Evolutionary conservation across 2,113 vertebrate genomes (phyloP), one percentile per base, ranked within the genome.

Genomic region (Gnathonemus echidnorhynchus): DNA sequence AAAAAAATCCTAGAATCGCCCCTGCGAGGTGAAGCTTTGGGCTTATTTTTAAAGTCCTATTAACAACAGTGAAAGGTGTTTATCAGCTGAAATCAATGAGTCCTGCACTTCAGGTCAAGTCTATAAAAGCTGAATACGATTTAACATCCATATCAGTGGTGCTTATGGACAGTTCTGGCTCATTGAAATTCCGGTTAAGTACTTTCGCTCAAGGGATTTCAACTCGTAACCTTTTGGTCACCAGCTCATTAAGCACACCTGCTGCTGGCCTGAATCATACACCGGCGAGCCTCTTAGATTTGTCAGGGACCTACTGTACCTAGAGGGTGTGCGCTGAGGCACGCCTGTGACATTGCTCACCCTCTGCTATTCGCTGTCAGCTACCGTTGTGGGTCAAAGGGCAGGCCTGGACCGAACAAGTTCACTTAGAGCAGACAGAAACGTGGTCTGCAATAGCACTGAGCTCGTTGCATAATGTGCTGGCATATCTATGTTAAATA

Each of bases 171-270:
- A 50, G 85, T 52, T 52, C 74, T 42, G 74, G 74, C 35, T 80
- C 74, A 87, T 87, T 87, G 49, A n/a, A 52, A 52, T 87, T 87
- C 49, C 13, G 49, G 46, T 48, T 45, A 86, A 86, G 83, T 48
- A 86, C 83, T 86, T 31, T 85, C n/a, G 49, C 49, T 87, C 85
- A 31, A 52, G 49, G 86, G 86, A 87, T 87, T 87, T 87, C 19
- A 56, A 87, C 49, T 35, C n/a, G 50, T 13, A 53, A 56, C 86
- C 86, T 87, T 52, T 53, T 53, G 50, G 49, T 35, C 49, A 52
- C 86, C n/a, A 19, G 86, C 45, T 53, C 50, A 52, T 87, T 52
- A 87, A 87, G 49, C 27, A 35, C 49, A 53, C 49, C 86, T 87
- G 45, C 84, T 49, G 45, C 84, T 49, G 49, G 27, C 31, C 86